Base-by-base conservation (phyloP, 1,140 invertebrate genomes). In the Cydia pomonella region DNA sequence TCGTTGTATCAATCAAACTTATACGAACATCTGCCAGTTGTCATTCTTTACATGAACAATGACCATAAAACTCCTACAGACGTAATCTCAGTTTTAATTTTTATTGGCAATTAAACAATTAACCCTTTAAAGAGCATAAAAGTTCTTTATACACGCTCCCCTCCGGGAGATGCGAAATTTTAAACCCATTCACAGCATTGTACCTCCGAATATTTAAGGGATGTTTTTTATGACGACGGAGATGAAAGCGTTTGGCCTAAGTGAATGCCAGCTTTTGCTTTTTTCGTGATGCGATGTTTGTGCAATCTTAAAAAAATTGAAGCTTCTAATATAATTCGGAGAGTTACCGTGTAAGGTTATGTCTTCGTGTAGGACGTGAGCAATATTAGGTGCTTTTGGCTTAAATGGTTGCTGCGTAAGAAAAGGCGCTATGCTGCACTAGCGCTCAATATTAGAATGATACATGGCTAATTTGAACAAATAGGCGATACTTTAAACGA, bases 71-170 rank as follows among this genome's bases (percentile, higher is more conserved):
- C 4, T 80, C 79, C 75, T 79, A 83, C 80, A 82, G n/a, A 86
- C 84, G 82, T 86, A 82, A 80, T 76, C 77, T 76, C 73, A 76
- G 85, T 77, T 91, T 88, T 92, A 90, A 87, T 90, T 92, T 91
- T 92, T 92, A 92, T 91, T 91, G 84, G 84, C 85, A 90, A 92
- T 92, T 91, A 92, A 91, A 91, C 91, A 91, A 91, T 92, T 92
- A 92, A 89, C 84, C 88, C 85, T 86, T 87, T 89, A 83, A 80
- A 79, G 75, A 76, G 79, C 79, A 91, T 86, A 92, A 91, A 88
- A 84, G 83, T 79, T 71, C 77, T 80, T 72, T 74, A 82, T 83
- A 83, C 80, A 77, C 76, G 76, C 77, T 83, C 85, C 84, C 87
- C 83, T 86, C 80, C 79, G 77, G 75, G 79, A 79, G 81, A 80